These are phyloP conservation scores for Drosophila lacertosa DNA, from an alignment of 1,140 invertebrate genomes.

Conservation along the genomic window DNA sequence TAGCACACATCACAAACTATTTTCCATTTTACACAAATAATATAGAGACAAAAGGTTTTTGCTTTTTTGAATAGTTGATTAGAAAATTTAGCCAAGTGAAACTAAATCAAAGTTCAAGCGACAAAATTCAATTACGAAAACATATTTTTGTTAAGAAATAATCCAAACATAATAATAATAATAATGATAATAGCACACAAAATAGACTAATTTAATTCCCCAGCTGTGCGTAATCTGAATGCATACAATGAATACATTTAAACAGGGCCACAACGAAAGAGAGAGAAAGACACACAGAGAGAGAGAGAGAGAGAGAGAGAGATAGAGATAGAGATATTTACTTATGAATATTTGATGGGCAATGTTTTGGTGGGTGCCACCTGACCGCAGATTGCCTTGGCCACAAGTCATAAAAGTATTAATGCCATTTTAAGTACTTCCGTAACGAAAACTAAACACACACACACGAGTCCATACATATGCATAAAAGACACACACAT, in stretches of 20 bases:
- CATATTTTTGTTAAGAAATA: conserved; percentile 1
- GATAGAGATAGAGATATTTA: conserved; percentile 24
- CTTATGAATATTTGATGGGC: conserved; percentile 69
- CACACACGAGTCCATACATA: conserved; percentile 17
- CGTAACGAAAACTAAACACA: conserved; percentile 69
- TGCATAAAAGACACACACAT: conserved; percentile 9
- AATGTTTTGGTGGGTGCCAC: conserved; percentile 60
- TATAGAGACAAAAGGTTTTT: too few species aligned
- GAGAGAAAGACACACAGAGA: conserved; percentile 9
- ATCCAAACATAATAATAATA: conserved; percentile 12
- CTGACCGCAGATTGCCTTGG: conserved; percentile 75
- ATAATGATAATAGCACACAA: too few species aligned
- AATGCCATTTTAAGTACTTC: conserved; percentile 79
- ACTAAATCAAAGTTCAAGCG: neutral
- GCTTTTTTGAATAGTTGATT: neutral
- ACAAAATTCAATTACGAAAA: conserved; percentile 21
- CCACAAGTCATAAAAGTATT: conserved; percentile 80
- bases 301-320: conserved; percentile 12
- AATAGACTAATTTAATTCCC: conserved; percentile 37
- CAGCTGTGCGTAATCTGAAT: conserved; percentile 50
- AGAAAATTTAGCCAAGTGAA: too few species aligned
- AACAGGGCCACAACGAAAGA: too few species aligned
- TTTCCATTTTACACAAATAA: too few species aligned
- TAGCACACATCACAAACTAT: too few species aligned
- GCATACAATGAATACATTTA: conserved; percentile 40